Evolutionary conservation across 2,113 vertebrate genomes (phyloP).

Genomic region (Hymenochirus boettgeri): DNA sequence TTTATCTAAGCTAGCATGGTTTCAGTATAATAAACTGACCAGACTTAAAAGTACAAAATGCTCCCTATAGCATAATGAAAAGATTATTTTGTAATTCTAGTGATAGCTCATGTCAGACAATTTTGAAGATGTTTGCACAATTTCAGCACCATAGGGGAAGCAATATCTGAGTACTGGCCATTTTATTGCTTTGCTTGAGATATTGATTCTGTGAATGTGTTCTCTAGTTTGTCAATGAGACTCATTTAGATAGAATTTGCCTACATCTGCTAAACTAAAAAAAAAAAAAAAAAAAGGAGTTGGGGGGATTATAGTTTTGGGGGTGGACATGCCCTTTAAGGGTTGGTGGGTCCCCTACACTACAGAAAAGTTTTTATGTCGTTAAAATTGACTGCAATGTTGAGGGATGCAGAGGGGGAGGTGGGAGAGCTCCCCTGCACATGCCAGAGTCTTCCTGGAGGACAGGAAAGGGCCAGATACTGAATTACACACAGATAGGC

Average conservation of each 20-base stretch:
- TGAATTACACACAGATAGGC: no score
- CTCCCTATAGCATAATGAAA: slow-evolving; percentile 16
- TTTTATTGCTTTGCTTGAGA: slow-evolving; percentile 37
- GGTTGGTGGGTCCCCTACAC: no score
- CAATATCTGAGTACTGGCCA: slow-evolving; percentile 33
- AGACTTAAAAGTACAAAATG: slow-evolving; percentile 22
- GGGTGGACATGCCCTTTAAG: no score
- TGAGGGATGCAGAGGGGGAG: no score
- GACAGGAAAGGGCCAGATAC: no score
- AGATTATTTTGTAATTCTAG: slow-evolving; percentile 30
- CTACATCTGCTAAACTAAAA: slow-evolving; percentile 31
- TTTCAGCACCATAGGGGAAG: slow-evolving; percentile 22
- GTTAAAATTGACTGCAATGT: no score
- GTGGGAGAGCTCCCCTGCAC: no score
- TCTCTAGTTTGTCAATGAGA: slow-evolving; percentile 34
- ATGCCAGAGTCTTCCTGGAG: no score
- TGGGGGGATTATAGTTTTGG: no score
- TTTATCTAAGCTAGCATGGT: not conserved
- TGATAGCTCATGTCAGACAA: slow-evolving; percentile 28
- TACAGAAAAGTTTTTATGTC: no score
- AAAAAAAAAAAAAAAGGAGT: not conserved
- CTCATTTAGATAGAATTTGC: slow-evolving; percentile 34
- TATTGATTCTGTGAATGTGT: slow-evolving; percentile 35
- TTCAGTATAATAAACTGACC: slow-evolving; percentile 14
- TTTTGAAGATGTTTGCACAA: slow-evolving; percentile 37